Evolutionary conservation across 2,888 invertebrate species (phyloP), one percentile per base, ranked within the genome.

Genomic region (Stictocephala bisonia): DNA sequence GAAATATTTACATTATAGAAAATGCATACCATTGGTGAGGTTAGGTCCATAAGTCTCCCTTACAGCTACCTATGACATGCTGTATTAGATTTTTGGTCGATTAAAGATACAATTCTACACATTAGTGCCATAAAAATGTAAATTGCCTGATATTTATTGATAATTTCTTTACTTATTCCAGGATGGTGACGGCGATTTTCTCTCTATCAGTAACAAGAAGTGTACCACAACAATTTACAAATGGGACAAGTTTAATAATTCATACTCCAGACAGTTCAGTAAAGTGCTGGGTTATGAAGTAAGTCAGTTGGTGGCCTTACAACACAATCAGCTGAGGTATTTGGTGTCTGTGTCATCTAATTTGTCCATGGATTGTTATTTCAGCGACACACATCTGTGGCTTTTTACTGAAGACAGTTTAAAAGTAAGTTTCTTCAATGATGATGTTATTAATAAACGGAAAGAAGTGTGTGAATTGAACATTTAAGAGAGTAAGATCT

Each of bases 221-320:
- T 71, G 70, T 41, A 41, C 13, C n/a, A 58, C 58, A 29, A 44
- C 18, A 1, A 41, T 71, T n/a, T 71, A 29, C 48, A 71, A 71
- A 27, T 71, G 70, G 70, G 44, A 58, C 27, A 58, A 20, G n/a
- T 27, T 58, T 7, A 58, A 27, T 0, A 27, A 22, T 4, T 20
- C 18, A 27, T 71, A 58, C 22, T 9, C 22, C 18, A 22, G 3
- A 1, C 9, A 44, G 3, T 20, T 27, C 20, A 2, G 22, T n/a
- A 29, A 56, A 44, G 20, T 20, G 27, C 20, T 71, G 24, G 31
- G 29, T n/a, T 58, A 15, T 20, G 11, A 24, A 3, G 18, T 71
- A 18, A 71, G 22, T n/a, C 41, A 29, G 0, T 58, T 41, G 22
- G 56, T 58, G 3, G 20, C n/a, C 13, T 13, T 71, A 9, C 13